Conservation (phyloP, 1,140 invertebrate genomes). For the Brachionus calyciflorus region DNA sequence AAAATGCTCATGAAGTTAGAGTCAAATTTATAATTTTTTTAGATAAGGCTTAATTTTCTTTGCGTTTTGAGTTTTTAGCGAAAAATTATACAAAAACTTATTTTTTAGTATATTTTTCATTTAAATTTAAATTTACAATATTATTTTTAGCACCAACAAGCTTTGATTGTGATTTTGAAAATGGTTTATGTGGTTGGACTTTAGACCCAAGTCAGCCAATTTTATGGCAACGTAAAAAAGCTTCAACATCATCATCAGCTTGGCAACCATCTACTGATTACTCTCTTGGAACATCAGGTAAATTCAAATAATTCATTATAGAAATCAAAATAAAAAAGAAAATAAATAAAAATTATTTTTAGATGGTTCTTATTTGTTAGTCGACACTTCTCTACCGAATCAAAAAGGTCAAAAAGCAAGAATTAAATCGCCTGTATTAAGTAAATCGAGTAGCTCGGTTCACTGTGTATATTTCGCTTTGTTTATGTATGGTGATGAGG, state of each 20-base stretch:
- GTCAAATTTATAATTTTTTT: too few relatives aligned
- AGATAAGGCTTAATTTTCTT: too few relatives aligned
- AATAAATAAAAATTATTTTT: too few relatives aligned
- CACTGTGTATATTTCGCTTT: slow-evolving; percentile 5
- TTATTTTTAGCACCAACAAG: not conserved
- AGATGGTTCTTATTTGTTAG: slow-evolving; percentile 52
- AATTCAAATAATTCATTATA: too few relatives aligned
- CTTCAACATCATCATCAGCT: slow-evolving; percentile 49
- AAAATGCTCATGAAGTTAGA: too few relatives aligned
- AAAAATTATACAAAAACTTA: not conserved
- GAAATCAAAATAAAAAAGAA: too few relatives aligned
- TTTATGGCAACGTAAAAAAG: slow-evolving; percentile 53
- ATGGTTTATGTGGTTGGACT: slow-evolving; percentile 31
- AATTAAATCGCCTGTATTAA: slow-evolving; percentile 53
- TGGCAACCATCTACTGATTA: slow-evolving; percentile 66
- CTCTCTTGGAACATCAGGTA: slow-evolving; percentile 53
- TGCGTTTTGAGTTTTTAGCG: too few relatives aligned
- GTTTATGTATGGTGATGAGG: slow-evolving; percentile 44
- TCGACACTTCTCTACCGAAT: slow-evolving; percentile 44
- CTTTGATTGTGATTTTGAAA: slow-evolving; percentile 56
- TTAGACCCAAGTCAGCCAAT: slow-evolving; percentile 50
- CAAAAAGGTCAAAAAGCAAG: slow-evolving; percentile 30
- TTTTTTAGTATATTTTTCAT: not conserved
- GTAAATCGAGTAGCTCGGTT: not conserved
- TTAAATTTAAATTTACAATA: not conserved